Percentiles rank a stretch among this genome's conserved stretches.
Conservation (phyloP, 2,888 invertebrate species). For the Elegia similella region DNA sequence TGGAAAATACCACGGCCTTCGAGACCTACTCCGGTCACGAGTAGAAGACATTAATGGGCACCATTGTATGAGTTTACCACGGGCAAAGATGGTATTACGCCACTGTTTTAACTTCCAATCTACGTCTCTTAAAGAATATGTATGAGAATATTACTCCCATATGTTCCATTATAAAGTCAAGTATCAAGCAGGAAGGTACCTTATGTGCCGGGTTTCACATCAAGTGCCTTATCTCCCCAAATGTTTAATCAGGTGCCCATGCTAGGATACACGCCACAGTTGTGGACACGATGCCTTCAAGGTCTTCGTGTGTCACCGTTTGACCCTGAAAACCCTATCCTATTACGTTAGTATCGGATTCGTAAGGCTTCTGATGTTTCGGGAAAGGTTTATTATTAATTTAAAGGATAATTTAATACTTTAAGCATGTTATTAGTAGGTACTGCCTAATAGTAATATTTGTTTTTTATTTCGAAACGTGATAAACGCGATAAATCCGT, state of each 20-base stretch:
- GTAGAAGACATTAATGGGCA: no score
- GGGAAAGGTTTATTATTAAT: neutral
- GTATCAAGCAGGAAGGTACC: constrained; percentile 59
- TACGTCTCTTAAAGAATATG: neutral
- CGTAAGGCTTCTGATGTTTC: constrained; percentile 31
- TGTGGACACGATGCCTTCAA: constrained; percentile 49
- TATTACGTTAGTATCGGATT: constrained; percentile 47
- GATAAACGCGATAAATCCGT: no score
- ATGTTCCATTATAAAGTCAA: constrained; percentile 42
- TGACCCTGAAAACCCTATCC: constrained; percentile 64
- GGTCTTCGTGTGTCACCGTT: constrained; percentile 49
- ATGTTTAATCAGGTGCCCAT: constrained; percentile 78
- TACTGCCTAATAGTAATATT: no score
- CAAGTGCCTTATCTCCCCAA: constrained; percentile 77
- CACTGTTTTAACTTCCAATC: no score
- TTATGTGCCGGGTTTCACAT: constrained; percentile 71
- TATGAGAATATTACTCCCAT: constrained; percentile 8
- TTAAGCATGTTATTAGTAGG: no score
- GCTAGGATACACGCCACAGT: constrained; percentile 54
- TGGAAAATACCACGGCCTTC: no score
- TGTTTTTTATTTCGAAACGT: no score
- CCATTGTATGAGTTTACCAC: no score
- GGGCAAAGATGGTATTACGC: no score
- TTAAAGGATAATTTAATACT: neutral
- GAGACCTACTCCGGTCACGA: no score